A percentile compares a stretch with the other conserved stretches of the same genome.
These are phyloP conservation scores for Parazoanthus swiftii DNA, from an alignment of 92 coral and sea anemone species.

Conservation along the genomic window DNA sequence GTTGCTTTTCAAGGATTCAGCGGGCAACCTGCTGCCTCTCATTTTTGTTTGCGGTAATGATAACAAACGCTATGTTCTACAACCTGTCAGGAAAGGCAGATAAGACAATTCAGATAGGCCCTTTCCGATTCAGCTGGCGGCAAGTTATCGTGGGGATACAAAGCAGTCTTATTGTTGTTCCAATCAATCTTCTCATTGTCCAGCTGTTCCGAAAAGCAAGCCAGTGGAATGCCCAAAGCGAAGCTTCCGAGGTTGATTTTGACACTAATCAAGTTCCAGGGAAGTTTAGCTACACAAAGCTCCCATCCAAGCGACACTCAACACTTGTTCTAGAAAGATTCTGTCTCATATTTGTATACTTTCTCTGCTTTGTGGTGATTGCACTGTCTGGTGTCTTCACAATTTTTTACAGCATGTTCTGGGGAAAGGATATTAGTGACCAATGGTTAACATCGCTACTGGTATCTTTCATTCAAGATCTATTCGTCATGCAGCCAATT, in stretches of 20 bases:
- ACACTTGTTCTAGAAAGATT: conserved; percentile 19
- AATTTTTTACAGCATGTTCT: conserved; percentile 46
- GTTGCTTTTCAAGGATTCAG: conserved; percentile 66
- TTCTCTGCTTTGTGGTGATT: conserved; percentile 34
- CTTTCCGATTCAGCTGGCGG: conserved; percentile 59
- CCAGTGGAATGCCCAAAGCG: conserved; percentile 15
- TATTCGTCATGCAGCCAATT: conserved; percentile 36
- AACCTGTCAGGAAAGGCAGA: conserved; percentile 37
- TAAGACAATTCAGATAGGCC: conserved; percentile 57
- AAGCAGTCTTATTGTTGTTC: conserved; percentile 61
- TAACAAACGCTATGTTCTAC: conserved; percentile 82
- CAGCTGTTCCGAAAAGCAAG: conserved; percentile 50
- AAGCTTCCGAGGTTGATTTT: background rate
- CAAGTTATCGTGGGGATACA: conserved; percentile 63
- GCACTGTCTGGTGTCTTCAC: conserved; percentile 36
- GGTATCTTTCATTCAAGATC: conserved; percentile 40
- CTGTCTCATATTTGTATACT: conserved; percentile 34
- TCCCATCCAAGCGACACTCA: background rate
- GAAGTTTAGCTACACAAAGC: conserved; percentile 26
- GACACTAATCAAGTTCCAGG: background rate
- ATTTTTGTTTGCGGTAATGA: conserved; percentile 62
- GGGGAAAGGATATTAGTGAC: conserved; percentile 31
- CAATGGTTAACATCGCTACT: conserved; percentile 41
- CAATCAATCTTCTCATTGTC: conserved; percentile 62
- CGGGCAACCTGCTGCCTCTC: conserved; percentile 69